Percentiles rank a stretch among this genome's conserved stretches.
phyloP scores from a whole-genome alignment of 2,888 invertebrate genomes.

The Unio delphinus region DNA sequence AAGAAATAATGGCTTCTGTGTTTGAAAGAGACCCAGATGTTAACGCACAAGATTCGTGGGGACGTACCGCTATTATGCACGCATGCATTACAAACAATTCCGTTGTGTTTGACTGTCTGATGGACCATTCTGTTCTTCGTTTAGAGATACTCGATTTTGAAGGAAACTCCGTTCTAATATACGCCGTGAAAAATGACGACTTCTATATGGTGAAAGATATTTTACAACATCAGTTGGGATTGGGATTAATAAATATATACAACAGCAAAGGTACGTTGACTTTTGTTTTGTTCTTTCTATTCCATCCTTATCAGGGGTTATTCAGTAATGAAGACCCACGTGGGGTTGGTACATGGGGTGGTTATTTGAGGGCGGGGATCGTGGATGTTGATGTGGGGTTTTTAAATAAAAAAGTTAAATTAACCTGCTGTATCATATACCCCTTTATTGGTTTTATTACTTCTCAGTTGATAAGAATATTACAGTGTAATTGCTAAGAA shows the following conservation, averaged over 20 bases:
- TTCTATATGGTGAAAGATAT: conserved; percentile 39
- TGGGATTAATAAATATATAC: conserved; percentile 21
- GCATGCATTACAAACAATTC: conserved; percentile 51
- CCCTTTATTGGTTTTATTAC: no score
- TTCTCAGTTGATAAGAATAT: not conserved
- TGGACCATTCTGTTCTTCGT: conserved; percentile 39
- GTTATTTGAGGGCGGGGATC: not conserved
- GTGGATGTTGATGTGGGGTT: no score
- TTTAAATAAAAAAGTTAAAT: no score
- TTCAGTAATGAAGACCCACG: not conserved
- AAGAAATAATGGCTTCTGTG: conserved; percentile 33
- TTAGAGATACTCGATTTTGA: conserved; percentile 48
- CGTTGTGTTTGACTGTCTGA: conserved; percentile 37
- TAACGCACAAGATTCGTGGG: conserved; percentile 50
- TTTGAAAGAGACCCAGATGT: conserved; percentile 42
- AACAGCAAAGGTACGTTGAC: conserved; percentile 40
- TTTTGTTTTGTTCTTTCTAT: not conserved
- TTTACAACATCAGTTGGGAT: conserved; percentile 33
- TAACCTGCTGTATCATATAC: no score
- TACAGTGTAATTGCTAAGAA: no score
- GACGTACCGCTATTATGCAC: conserved; percentile 56
- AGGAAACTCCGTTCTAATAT: conserved; percentile 52
- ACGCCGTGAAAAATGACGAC: conserved; percentile 47
- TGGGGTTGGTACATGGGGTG: not conserved
- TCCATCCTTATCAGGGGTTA: no score